These are phyloP conservation scores for Rhysida immarginata DNA, from an alignment of 1,140 invertebrate species.

Conservation along the genomic window DNA sequence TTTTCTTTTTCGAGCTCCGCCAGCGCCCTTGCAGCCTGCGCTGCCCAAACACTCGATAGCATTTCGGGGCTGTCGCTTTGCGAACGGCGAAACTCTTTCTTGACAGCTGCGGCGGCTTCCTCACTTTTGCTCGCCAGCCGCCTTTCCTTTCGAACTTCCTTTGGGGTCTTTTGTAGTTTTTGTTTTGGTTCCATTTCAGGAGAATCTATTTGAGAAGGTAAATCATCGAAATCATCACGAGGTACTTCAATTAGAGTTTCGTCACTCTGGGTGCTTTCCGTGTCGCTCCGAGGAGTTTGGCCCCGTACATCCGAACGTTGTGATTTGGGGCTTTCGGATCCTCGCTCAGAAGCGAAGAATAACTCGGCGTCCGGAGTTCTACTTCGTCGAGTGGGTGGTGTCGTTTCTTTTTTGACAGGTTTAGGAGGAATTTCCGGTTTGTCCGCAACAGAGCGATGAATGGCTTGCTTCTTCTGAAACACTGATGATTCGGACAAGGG, in stretches of 20 bases:
- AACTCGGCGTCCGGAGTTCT: neutral
- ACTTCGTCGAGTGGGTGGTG: neutral
- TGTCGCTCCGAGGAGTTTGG: too few species aligned
- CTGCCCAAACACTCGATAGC: neutral
- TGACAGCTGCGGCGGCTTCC: neutral
- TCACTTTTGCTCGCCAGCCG: neutral
- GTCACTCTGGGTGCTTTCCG: too few species aligned
- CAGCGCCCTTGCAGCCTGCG: neutral
- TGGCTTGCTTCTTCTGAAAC: neutral
- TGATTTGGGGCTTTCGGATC: neutral
- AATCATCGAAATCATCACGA: too few species aligned
- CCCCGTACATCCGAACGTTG: neutral
- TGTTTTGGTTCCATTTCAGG: neutral
- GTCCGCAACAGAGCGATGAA: neutral
- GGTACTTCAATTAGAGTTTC: too few species aligned
- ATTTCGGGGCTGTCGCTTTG: neutral
- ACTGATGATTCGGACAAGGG: neutral
- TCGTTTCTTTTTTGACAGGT: neutral
- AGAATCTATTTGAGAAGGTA: too few species aligned
- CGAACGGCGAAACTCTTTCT: neutral
- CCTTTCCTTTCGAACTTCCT: neutral
- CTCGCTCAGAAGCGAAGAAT: neutral
- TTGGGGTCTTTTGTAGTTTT: neutral
- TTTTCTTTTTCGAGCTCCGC: neutral
- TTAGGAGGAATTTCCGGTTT: constrained; percentile 6